Evolutionary conservation across 2,113 vertebrate genomes (phyloP), one percentile per base, ranked within the genome.

Genomic region (Oryzias melastigma): DNA sequence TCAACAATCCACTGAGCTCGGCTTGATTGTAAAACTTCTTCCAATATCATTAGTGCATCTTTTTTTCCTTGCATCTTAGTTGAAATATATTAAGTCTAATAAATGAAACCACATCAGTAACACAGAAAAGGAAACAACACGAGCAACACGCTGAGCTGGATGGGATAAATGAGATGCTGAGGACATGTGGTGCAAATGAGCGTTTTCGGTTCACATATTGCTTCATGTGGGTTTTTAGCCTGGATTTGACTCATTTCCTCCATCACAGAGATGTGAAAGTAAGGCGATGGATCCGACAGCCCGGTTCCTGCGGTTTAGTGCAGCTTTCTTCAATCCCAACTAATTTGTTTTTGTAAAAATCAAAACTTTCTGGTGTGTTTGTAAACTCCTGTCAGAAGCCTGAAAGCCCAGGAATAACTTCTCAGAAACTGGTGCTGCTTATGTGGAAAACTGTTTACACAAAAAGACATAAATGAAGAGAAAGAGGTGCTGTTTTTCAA

Each of bases 31-130:
- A 67, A 71, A 64, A 6, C 16, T 52, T 44, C 65, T 73, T 41
- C 2, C 43, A 18, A 43, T 65, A 45, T 58, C 46, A 60, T 78
- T 84, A 79, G 82, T 84, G 75, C 78, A 83, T 73, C 60, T 55
- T 66, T 45, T 47, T 45, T 62, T 5, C 61, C 65, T 81, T 65
- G 65, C 52, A 73, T 48, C 25, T 41, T 63, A 62, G 65, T 50
- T 54, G 59, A 73, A 71, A 78, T 52, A 58, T 42, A 65, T 60
- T 43, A 27, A 45, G 54, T 58, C 43, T 51, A 18, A 67, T 46
- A 54, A 10, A 56, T 14, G 18, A 68, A 40, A 58, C 41, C 19
- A 25, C 17, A 61, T 65, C 17, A 54, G 16, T 70, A 73, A 79
- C 20, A 62, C 25, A 65, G 22, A 22, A n/a, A 5, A n/a, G 53